These are phyloP conservation scores for Electrona antarctica DNA, from an alignment of 2,113 vertebrate genomes.

Conservation along the genomic window DNA sequence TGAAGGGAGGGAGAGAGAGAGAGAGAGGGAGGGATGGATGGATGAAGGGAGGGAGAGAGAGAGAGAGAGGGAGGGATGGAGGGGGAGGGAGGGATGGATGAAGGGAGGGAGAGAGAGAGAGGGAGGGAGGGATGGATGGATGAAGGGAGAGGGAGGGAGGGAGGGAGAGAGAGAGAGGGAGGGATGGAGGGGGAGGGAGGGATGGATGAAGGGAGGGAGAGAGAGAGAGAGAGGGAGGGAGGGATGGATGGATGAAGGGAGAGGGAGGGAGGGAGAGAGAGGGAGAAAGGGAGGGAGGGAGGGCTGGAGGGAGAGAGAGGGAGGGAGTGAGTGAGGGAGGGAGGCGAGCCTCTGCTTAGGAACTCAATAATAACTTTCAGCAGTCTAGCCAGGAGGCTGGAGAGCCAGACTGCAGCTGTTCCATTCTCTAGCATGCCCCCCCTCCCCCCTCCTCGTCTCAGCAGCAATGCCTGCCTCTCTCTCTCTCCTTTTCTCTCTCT, in stretches of 20 bases:
- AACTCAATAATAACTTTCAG: conserved; percentile 84
- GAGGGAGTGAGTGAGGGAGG: conserved; percentile 21
- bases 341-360: conserved; percentile 72
- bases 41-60: too few relatives aligned
- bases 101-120: too few relatives aligned
- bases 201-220: conserved; percentile 41
- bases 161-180: too few relatives aligned
- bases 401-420: conserved; percentile 84
- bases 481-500: conserved; percentile 40
- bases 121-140: too few relatives aligned
- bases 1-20: too few relatives aligned
- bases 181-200: too few relatives aligned
- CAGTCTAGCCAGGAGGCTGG: conserved; percentile 82
- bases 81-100: too few relatives aligned
- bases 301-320: conserved; percentile 1
- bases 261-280: too few relatives aligned
- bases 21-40: too few relatives aligned
- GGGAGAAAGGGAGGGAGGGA: too few relatives aligned
- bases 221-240: conserved; percentile 41
- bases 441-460: conserved; percentile 37
- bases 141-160: too few relatives aligned
- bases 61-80: too few relatives aligned
- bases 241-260: conserved; percentile 23
- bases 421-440: conserved; percentile 48
- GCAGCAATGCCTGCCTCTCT: conserved; percentile 3